A percentile compares a stretch with the other conserved stretches of the same genome.
Evolutionary conservation across 1,140 invertebrate genomes (phyloP).

Genomic region (Hycleus cichorii): DNA sequence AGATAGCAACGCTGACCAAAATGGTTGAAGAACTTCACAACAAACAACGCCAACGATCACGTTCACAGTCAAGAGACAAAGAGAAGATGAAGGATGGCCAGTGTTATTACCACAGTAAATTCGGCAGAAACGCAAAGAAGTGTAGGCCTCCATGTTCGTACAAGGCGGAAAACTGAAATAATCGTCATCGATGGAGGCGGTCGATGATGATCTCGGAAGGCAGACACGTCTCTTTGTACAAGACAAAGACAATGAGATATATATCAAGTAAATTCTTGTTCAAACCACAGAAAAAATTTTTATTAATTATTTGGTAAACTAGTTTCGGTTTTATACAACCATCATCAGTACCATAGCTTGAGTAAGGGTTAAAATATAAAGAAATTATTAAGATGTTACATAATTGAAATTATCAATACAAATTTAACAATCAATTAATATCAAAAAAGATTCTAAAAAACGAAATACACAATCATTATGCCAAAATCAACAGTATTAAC

Average conservation of each 20-base stretch:
- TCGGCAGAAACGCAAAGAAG: background rate
- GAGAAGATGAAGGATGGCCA: background rate
- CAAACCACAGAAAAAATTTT: no score
- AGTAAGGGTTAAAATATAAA: no score
- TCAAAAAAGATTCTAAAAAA: no score
- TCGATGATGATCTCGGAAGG: background rate
- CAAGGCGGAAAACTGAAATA: background rate
- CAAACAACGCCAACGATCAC: background rate
- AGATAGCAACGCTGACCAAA: background rate
- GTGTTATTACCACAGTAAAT: background rate
- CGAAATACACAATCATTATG: no score
- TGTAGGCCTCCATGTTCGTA: background rate
- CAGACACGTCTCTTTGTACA: conserved; percentile 1
- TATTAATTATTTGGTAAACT: no score
- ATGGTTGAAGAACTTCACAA: background rate
- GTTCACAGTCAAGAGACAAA: background rate
- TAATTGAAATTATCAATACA: no score
- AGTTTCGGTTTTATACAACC: no score
- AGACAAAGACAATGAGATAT: background rate
- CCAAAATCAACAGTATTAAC: no score
- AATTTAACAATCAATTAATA: no score
- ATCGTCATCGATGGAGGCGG: background rate
- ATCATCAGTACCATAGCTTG: no score
- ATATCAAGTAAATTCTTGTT: no score
- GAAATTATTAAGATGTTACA: no score